Conservation (phyloP, 2,888 invertebrate species). For the Pandemis heparana region DNA sequence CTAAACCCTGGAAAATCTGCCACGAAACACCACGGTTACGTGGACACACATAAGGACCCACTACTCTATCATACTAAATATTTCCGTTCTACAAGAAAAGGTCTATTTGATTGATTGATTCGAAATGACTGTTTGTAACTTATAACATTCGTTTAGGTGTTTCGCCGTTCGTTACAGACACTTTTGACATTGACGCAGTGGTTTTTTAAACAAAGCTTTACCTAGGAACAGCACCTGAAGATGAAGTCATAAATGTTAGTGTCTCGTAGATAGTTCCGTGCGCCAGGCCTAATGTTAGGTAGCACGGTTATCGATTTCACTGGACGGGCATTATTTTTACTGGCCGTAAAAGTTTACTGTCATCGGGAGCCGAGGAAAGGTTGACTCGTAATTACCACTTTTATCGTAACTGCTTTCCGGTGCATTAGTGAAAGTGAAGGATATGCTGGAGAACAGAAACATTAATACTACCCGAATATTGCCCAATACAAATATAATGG, state of each 20-base stretch:
- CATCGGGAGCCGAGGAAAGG: constrained; percentile 62
- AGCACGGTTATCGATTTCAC: constrained; percentile 53
- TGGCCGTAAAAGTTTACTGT: constrained; percentile 69
- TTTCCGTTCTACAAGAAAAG: no score
- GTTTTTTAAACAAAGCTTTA: neutral
- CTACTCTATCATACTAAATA: no score
- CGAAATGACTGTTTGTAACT: no score
- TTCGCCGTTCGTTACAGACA: no score
- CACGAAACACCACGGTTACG: no score
- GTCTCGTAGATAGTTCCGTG: neutral
- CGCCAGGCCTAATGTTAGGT: constrained; percentile 34
- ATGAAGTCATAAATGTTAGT: neutral
- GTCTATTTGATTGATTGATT: no score
- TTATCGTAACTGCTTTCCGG: constrained; percentile 60
- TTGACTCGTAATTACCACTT: constrained; percentile 63
- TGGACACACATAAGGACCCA: no score
- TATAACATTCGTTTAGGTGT: no score
- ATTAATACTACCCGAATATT: neutral
- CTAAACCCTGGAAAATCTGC: no score
- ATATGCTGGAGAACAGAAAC: constrained; percentile 16
- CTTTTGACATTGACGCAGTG: neutral
- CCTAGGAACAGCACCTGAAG: neutral
- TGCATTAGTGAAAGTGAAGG: constrained; percentile 59
- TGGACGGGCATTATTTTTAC: constrained; percentile 61
- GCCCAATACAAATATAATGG: neutral